phyloP scores from a whole-genome alignment of 1,140 invertebrate species.

The Drosophila micromelanica region DNA sequence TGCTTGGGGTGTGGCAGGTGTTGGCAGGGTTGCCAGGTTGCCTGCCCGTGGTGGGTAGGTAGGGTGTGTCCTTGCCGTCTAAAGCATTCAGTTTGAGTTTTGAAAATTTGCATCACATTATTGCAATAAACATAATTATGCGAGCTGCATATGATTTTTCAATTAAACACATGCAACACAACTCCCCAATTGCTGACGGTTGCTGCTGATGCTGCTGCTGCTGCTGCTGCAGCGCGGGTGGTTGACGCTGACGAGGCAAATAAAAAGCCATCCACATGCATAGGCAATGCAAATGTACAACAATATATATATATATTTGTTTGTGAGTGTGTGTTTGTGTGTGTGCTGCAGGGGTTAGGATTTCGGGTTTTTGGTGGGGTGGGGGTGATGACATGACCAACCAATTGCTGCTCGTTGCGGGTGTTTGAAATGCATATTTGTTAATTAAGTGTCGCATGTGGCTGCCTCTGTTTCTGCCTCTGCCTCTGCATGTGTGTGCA shows the following conservation, averaged over 20 bases:
- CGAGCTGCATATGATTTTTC: conserved; percentile 83
- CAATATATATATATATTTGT: conserved; percentile 4
- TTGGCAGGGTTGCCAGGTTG: conserved; percentile 29
- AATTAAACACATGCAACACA: conserved; percentile 81
- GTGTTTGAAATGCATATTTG: conserved; percentile 81
- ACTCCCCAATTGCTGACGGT: conserved; percentile 45
- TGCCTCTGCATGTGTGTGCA: conserved; percentile 35
- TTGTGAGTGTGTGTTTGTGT: neutral
- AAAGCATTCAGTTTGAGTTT: conserved; percentile 76
- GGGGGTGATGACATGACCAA: conserved; percentile 62
- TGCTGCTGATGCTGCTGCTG: conserved; percentile 10
- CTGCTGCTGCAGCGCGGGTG: conserved; percentile 26
- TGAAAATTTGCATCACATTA: conserved; percentile 80
- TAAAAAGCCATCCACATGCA: conserved; percentile 59
- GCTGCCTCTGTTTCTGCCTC: conserved; percentile 14
- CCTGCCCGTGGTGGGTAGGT: conserved; percentile 4
- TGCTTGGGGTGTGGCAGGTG: neutral
- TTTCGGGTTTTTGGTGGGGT: neutral
- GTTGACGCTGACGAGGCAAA: conserved; percentile 59
- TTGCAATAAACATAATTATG: conserved; percentile 84
- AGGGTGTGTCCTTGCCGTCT: conserved; percentile 31
- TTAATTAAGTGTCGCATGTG: conserved; percentile 75
- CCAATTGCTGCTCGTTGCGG: conserved; percentile 78
- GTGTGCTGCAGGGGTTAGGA: neutral
- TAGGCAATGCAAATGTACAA: conserved; percentile 24